These are phyloP conservation scores for Serripes groenlandicus DNA, from an alignment of 2,888 invertebrate genomes.

Conservation along the genomic window DNA sequence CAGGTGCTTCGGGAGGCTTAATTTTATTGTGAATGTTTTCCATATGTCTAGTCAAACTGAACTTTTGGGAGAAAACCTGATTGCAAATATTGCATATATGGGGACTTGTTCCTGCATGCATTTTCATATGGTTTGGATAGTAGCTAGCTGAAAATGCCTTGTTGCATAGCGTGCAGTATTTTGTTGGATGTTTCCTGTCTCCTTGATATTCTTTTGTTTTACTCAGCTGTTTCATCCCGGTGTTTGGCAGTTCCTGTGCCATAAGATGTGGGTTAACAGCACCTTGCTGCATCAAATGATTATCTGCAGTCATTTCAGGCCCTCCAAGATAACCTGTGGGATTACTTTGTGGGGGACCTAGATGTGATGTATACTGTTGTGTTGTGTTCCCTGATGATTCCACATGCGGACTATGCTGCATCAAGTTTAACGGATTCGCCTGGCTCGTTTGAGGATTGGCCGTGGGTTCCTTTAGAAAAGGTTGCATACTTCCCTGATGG, in stretches of 20 bases:
- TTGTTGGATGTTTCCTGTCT: constrained; percentile 58
- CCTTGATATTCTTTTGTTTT: constrained; percentile 56
- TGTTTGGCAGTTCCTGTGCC: background rate
- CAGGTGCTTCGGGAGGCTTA: constrained; percentile 8
- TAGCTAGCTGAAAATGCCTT: constrained; percentile 61
- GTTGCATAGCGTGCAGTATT: constrained; percentile 59
- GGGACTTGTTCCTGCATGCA: constrained; percentile 61
- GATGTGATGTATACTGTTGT: background rate
- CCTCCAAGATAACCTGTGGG: background rate
- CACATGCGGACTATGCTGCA: background rate
- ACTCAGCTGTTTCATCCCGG: constrained; percentile 21
- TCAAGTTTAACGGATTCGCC: background rate
- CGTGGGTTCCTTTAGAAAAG: background rate
- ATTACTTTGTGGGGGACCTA: background rate
- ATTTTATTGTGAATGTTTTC: constrained; percentile 59
- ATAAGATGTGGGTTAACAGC: background rate
- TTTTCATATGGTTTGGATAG: constrained; percentile 63
- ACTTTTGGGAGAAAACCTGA: constrained; percentile 64
- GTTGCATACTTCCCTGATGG: background rate
- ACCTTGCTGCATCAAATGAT: background rate
- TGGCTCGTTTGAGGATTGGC: background rate
- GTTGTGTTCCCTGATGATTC: constrained; percentile 4
- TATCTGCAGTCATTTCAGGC: background rate
- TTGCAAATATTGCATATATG: constrained; percentile 55
- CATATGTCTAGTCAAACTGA: constrained; percentile 57